Evolutionary conservation across 2,888 invertebrate genomes (phyloP).

Genomic region (Myopa tessellatipennis): DNA sequence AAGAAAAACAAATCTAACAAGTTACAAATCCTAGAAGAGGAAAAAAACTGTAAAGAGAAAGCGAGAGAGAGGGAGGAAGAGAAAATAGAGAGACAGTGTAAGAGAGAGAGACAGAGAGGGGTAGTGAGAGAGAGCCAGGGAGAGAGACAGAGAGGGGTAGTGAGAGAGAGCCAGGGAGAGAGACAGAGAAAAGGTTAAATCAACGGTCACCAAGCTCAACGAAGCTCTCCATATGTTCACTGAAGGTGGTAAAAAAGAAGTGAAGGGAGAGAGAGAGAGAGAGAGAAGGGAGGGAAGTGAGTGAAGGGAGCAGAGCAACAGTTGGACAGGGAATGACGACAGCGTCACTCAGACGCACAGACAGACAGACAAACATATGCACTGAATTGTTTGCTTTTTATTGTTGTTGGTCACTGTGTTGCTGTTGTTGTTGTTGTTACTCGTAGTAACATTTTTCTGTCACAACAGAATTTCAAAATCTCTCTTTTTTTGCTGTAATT

Average conservation of each 20-base stretch:
- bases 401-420: neutral
- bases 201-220: neutral
- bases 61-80: neutral
- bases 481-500: neutral
- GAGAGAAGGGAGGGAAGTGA: neutral
- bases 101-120: neutral
- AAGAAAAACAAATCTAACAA: conserved; percentile 11
- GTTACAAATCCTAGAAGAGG: conserved; percentile 25
- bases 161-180: neutral
- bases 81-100: neutral
- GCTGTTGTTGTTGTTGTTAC: neutral
- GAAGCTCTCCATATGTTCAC: neutral
- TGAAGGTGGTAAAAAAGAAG: neutral
- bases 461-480: conserved; percentile 10
- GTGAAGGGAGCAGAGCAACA: conserved; percentile 26
- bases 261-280: neutral
- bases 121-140: neutral
- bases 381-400: neutral
- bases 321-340: conserved; percentile 11
- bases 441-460: neutral
- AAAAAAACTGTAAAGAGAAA: too few relatives aligned
- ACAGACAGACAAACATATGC: conserved; percentile 8
- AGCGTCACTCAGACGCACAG: neutral
- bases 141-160: too few relatives aligned
- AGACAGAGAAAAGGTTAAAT: neutral